A percentile compares a stretch with the other conserved stretches of the same genome.
phyloP scores from a whole-genome alignment of 2,113 vertebrate genomes.

The Trinectes maculatus region DNA sequence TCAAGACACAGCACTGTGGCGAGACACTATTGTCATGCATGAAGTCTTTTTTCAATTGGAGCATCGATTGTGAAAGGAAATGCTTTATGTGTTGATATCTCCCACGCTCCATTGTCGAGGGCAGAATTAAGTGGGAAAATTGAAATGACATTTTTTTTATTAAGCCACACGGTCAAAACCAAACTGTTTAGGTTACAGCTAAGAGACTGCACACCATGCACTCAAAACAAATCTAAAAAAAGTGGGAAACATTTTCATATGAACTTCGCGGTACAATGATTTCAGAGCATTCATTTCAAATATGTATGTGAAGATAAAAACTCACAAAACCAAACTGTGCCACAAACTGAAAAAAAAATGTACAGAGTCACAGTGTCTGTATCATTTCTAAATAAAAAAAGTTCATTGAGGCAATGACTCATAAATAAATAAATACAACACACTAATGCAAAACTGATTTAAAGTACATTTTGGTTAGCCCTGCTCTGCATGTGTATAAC shows the following conservation, averaged over 20 bases:
- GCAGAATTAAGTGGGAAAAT: slow-evolving; percentile 7
- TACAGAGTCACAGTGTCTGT: slow-evolving; percentile 19
- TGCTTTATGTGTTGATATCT: slow-evolving; percentile 23
- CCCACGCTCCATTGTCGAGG: slow-evolving; percentile 26
- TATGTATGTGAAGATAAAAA: slow-evolving; percentile 6
- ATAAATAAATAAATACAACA: slow-evolving; percentile 70
- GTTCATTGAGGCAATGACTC: slow-evolving; percentile 3
- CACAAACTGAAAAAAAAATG: slow-evolving; percentile 23
- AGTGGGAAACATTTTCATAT: slow-evolving; percentile 20
- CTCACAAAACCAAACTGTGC: background rate
- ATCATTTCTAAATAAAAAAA: slow-evolving; percentile 21
- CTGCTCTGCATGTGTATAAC: background rate
- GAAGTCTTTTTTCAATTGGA: slow-evolving; percentile 47
- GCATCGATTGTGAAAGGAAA: slow-evolving; percentile 24
- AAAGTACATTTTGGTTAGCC: too few relatives aligned
- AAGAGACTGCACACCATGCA: slow-evolving; percentile 64
- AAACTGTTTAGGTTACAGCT: slow-evolving; percentile 31
- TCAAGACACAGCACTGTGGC: slow-evolving; percentile 34
- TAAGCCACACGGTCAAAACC: slow-evolving; percentile 38
- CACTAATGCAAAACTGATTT: slow-evolving; percentile 4
- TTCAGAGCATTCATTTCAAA: slow-evolving; percentile 42
- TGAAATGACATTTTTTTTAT: slow-evolving; percentile 32
- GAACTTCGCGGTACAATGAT: slow-evolving; percentile 52
- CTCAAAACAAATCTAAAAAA: slow-evolving; percentile 37
- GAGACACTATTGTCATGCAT: slow-evolving; percentile 66